phyloP scores from a whole-genome alignment of 2,113 vertebrate species.

The Australoheros scitulus region DNA sequence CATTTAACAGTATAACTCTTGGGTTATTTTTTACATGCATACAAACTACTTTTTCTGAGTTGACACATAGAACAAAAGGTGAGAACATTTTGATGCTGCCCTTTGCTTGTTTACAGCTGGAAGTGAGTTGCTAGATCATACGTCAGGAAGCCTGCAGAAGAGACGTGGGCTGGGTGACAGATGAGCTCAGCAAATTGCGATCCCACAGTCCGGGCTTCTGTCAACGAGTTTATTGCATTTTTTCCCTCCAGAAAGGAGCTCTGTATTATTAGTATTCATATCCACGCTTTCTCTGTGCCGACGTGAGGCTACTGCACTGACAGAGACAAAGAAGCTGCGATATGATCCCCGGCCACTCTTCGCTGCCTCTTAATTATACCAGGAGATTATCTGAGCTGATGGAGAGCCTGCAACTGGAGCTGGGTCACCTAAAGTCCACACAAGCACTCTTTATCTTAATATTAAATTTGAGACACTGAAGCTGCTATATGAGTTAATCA shows the following conservation, averaged over 20 bases:
- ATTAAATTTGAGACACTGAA: neutral
- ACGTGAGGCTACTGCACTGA: slow-evolving; percentile 51
- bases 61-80: neutral
- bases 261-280: slow-evolving; percentile 66
- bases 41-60: neutral
- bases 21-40: neutral
- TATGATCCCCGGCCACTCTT: slow-evolving; percentile 45
- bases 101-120: neutral
- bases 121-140: neutral
- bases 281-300: slow-evolving; percentile 30
- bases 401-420: slow-evolving; percentile 41
- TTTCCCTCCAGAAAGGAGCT: slow-evolving; percentile 20
- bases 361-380: slow-evolving; percentile 61
- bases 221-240: slow-evolving; percentile 45
- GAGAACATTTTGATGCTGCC: neutral
- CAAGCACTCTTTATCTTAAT: neutral
- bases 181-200: slow-evolving; percentile 42
- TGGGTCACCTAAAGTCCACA: slow-evolving; percentile 34
- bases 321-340: slow-evolving; percentile 45
- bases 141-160: slow-evolving; percentile 21
- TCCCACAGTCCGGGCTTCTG: slow-evolving; percentile 44
- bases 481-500: neutral
- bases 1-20: neutral
- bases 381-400: slow-evolving; percentile 45
- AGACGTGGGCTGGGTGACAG: slow-evolving; percentile 25